phyloP scores from a whole-genome alignment of 37 sponge, comb jelly and placozoan species.

The Mnemiopsis leidyi region DNA sequence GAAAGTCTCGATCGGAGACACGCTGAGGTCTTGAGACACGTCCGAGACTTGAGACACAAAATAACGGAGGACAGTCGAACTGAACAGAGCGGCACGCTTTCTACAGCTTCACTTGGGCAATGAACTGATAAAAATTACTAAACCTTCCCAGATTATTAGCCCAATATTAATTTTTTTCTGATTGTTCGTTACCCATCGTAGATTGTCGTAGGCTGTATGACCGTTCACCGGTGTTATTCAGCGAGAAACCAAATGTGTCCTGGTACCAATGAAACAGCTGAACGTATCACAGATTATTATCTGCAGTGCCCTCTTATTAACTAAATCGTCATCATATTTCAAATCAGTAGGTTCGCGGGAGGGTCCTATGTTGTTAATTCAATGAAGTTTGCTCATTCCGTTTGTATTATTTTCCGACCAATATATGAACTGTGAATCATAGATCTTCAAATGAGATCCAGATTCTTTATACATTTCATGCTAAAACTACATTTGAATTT shows the following conservation, averaged over 20 bases:
- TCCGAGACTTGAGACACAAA: constrained; percentile 46
- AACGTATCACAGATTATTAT: not conserved
- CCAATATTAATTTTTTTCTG: too few relatives aligned
- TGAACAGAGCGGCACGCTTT: not conserved
- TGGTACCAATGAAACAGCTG: not conserved
- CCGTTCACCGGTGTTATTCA: too few relatives aligned
- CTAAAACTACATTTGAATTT: too few relatives aligned
- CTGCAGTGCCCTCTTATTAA: not conserved
- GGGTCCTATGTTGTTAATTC: not conserved
- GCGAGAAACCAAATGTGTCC: not conserved
- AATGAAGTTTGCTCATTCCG: not conserved
- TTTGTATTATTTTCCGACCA: not conserved
- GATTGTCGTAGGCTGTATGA: too few relatives aligned
- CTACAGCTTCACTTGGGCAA: too few relatives aligned
- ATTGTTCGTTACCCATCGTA: too few relatives aligned
- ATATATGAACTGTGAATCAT: too few relatives aligned
- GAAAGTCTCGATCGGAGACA: constrained; percentile 17
- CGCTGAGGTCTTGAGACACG: constrained; percentile 46
- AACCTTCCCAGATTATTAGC: too few relatives aligned
- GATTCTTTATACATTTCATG: too few relatives aligned
- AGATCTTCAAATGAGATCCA: too few relatives aligned
- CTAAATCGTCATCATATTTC: not conserved
- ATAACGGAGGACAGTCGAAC: constrained; percentile 45
- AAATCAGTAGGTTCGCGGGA: not conserved
- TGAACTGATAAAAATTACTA: too few relatives aligned